Conservation (phyloP, 1,140 invertebrate species). For the Drosophila ercepeae region DNA sequence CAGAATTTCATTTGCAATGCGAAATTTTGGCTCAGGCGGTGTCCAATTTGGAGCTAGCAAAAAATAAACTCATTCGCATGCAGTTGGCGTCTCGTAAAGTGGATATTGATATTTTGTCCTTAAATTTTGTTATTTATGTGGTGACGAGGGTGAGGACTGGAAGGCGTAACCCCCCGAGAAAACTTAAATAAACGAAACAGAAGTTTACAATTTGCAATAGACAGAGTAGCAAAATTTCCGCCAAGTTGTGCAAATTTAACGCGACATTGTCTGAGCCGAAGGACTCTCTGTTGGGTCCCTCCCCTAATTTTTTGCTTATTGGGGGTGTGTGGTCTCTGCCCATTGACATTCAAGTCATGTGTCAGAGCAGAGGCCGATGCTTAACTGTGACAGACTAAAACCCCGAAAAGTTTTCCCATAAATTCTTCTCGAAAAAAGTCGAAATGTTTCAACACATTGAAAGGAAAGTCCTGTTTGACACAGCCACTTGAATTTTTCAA, state of each 20-base stretch:
- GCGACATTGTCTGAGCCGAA: constrained; percentile 60
- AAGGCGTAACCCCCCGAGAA: constrained; percentile 16
- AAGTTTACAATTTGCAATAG: constrained; percentile 67
- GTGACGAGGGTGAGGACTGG: constrained; percentile 10
- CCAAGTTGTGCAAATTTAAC: constrained; percentile 77
- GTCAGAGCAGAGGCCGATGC: constrained; percentile 73
- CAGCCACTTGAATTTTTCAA: constrained; percentile 57
- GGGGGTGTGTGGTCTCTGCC: constrained; percentile 41
- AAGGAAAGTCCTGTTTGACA: constrained; percentile 36
- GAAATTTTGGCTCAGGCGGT: constrained; percentile 60
- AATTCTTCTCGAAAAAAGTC: constrained; percentile 52
- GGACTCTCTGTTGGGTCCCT: constrained; percentile 22
- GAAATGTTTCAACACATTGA: constrained; percentile 54
- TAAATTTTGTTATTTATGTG: constrained; percentile 82
- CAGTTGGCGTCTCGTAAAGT: constrained; percentile 72
- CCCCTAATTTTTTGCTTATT: neutral
- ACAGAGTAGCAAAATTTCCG: constrained; percentile 50
- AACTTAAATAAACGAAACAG: constrained; percentile 55
- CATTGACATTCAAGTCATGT: constrained; percentile 80
- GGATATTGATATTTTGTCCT: constrained; percentile 82
- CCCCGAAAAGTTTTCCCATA: constrained; percentile 59
- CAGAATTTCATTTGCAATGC: constrained; percentile 73
- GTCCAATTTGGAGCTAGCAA: constrained; percentile 25
- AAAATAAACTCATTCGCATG: constrained; percentile 67
- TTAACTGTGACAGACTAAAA: constrained; percentile 73